These are phyloP conservation scores for Capricornis sumatraensis DNA, from an alignment of 2,113 vertebrate genomes.

Conservation along the genomic window DNA sequence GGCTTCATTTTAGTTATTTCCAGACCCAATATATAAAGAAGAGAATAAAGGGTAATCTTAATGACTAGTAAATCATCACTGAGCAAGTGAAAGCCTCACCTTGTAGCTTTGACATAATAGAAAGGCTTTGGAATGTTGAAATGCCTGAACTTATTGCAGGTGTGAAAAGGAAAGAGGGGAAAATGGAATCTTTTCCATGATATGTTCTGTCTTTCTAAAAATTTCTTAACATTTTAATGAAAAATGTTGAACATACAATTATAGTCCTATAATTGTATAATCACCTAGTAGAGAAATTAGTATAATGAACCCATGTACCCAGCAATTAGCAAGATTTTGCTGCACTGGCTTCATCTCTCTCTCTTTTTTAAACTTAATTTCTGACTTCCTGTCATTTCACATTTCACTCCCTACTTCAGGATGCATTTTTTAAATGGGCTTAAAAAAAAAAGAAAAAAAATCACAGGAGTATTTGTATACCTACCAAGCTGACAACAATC, in stretches of 20 bases:
- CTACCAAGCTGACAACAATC: not conserved
- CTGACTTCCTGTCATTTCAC: not conserved
- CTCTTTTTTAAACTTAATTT: not conserved
- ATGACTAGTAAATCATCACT: not conserved
- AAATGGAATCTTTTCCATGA: not conserved
- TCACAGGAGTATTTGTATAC: not conserved
- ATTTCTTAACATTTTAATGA: conserved; percentile 13
- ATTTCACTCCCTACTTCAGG: not conserved
- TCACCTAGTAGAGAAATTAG: not conserved
- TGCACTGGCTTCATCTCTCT: not conserved
- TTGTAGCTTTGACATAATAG: not conserved
- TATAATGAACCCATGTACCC: not conserved
- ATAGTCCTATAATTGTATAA: not conserved
- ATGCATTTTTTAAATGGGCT: not conserved
- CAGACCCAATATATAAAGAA: not conserved
- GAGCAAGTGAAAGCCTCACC: not conserved
- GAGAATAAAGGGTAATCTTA: not conserved
- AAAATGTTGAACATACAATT: not conserved
- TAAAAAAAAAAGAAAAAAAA: not conserved
- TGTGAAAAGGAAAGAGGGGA: not conserved
- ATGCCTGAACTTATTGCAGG: not conserved
- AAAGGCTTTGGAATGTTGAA: not conserved
- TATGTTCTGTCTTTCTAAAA: not conserved
- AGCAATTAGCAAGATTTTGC: conserved; percentile 30
- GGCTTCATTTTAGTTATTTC: not conserved